phyloP scores from a whole-genome alignment of 2,113 vertebrate genomes.

The Alligator sinensis region DNA sequence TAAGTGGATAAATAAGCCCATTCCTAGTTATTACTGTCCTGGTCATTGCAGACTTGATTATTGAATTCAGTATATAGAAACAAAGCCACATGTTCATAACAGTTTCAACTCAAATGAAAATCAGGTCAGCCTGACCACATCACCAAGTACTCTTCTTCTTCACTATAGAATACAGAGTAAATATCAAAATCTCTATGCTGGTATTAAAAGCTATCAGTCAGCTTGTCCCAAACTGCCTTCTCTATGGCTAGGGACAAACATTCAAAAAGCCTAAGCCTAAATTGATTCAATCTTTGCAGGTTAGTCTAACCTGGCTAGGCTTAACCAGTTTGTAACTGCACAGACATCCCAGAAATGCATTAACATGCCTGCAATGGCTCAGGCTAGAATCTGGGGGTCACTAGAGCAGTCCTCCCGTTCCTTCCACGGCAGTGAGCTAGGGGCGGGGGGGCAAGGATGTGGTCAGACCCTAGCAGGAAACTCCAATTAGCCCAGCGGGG shows the following conservation, averaged over 20 bases:
- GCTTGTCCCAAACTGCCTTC: background rate
- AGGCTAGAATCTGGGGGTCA: too few relatives aligned
- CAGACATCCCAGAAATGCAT: too few relatives aligned
- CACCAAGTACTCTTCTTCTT: background rate
- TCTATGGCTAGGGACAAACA: background rate
- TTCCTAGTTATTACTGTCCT: constrained; percentile 14
- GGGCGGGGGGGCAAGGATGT: too few relatives aligned
- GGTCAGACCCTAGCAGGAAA: too few relatives aligned
- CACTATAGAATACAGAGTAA: background rate
- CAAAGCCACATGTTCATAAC: background rate
- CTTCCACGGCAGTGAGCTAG: too few relatives aligned
- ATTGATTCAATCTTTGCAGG: too few relatives aligned
- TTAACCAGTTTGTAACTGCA: too few relatives aligned
- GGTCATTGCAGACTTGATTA: background rate
- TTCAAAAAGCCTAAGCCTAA: too few relatives aligned
- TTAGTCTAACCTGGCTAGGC: too few relatives aligned
- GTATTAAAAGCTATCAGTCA: background rate
- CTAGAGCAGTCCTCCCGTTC: too few relatives aligned
- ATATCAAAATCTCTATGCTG: background rate
- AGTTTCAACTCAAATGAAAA: background rate
- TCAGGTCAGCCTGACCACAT: background rate
- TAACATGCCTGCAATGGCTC: too few relatives aligned
- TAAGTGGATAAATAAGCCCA: constrained; percentile 5
- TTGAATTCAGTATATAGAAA: background rate
- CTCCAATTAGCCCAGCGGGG: too few relatives aligned